A percentile compares a stretch with the other conserved stretches of the same genome.
These are phyloP conservation scores for Streblospio benedicti DNA, from an alignment of 1,140 invertebrate species.

Conservation along the genomic window DNA sequence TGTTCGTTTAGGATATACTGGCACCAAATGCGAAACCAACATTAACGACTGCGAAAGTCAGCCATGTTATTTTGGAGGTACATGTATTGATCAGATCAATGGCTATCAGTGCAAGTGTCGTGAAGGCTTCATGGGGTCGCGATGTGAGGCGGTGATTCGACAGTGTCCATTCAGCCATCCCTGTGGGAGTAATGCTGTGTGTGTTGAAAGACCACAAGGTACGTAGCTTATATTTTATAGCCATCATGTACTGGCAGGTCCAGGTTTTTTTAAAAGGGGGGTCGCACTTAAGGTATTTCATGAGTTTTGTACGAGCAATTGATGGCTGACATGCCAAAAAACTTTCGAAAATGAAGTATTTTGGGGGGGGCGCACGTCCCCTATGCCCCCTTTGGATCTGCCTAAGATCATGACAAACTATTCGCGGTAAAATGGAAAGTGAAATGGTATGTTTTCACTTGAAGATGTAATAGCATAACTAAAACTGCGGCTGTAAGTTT, in stretches of 20 bases:
- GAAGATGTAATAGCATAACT: too few species aligned
- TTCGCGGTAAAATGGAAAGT: too few species aligned
- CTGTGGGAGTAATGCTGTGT: constrained; percentile 25
- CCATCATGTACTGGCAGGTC: too few species aligned
- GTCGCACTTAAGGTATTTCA: too few species aligned
- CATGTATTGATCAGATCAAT: constrained; percentile 7
- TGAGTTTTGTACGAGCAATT: not conserved
- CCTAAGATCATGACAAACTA: too few species aligned
- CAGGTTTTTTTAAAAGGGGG: too few species aligned
- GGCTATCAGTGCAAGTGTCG: constrained; percentile 17
- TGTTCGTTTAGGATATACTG: too few species aligned
- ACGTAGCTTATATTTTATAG: constrained; percentile 13
- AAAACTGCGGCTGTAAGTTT: too few species aligned
- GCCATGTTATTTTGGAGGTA: constrained; percentile 12
- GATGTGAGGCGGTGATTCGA: constrained; percentile 24
- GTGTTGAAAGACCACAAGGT: constrained; percentile 28
- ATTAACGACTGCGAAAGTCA: constrained; percentile 2
- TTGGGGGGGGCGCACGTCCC: too few species aligned
- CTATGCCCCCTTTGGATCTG: too few species aligned
- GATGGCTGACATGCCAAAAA: not conserved
- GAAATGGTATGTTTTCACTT: too few species aligned
- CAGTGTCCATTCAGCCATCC: constrained; percentile 23
- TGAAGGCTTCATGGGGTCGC: constrained; percentile 20
- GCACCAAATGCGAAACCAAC: constrained; percentile 4
- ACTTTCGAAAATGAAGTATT: not conserved